Conservation (phyloP, 2,113 vertebrate genomes). For the Antidorcas marsupialis region DNA sequence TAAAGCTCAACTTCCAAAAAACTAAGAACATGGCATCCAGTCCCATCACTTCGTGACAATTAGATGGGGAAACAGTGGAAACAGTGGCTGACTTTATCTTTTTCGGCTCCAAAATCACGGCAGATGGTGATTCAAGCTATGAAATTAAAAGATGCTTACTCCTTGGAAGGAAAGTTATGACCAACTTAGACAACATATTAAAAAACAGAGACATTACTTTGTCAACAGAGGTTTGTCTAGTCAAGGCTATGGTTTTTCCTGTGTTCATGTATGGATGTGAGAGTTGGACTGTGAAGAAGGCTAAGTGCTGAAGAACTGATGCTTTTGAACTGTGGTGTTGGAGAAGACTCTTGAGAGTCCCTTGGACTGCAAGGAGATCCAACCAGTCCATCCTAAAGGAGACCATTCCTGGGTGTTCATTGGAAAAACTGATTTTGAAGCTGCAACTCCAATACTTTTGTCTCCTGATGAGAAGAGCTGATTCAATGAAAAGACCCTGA, state of each 20-base stretch:
- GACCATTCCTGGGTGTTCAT: background rate
- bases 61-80: background rate
- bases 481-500: background rate
- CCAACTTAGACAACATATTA: background rate
- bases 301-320: fast-evolving
- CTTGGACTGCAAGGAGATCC: background rate
- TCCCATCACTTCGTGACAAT: background rate
- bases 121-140: background rate
- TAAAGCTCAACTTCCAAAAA: too few relatives aligned
- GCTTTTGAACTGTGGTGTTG: background rate
- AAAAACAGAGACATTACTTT: too few relatives aligned
- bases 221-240: too few relatives aligned
- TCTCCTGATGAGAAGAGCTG: background rate
- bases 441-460: background rate
- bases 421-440: background rate
- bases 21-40: too few relatives aligned
- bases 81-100: background rate
- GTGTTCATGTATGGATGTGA: background rate
- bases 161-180: background rate
- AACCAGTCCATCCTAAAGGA: background rate
- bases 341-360: background rate
- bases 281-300: background rate
- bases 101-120: background rate
- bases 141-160: background rate
- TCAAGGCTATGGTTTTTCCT: too few relatives aligned